phyloP scores from a whole-genome alignment of 2,797 vertebrate genomes.

The Orientallactaga sibirica region DNA sequence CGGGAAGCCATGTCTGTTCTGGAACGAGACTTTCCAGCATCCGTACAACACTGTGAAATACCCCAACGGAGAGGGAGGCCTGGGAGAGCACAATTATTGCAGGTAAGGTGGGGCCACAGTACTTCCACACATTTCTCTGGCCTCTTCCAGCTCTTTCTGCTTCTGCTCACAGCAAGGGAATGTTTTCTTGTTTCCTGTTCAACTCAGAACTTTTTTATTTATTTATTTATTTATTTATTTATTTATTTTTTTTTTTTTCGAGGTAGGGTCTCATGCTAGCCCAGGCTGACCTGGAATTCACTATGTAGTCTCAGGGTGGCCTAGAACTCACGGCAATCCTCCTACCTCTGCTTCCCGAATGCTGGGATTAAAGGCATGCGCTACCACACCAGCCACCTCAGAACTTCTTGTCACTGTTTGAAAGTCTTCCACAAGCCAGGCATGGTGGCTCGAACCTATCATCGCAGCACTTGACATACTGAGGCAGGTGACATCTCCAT shows the following conservation, averaged over 20 bases:
- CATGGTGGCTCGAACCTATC: too few relatives aligned
- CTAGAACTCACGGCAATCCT: too few relatives aligned
- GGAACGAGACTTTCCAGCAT: conserved; percentile 98
- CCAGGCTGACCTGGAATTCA: too few relatives aligned
- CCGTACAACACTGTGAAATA: conserved; percentile 98
- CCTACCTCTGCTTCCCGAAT: too few relatives aligned
- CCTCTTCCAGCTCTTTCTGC: background rate
- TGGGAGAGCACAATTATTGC: conserved; percentile 98
- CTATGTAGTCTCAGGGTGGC: too few relatives aligned
- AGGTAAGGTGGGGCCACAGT: conserved; percentile 88
- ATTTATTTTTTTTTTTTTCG: too few relatives aligned
- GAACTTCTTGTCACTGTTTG: conserved; percentile 39
- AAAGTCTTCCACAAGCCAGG: too few relatives aligned
- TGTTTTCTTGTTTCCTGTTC: background rate
- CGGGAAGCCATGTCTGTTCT: conserved; percentile 97
- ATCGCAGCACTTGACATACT: too few relatives aligned
- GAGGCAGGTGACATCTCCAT: too few relatives aligned
- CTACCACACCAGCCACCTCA: background rate
- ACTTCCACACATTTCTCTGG: background rate
- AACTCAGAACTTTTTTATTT: conserved; percentile 35
- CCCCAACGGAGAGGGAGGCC: conserved; percentile 96
- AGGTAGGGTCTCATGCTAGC: too few relatives aligned
- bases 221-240: too few relatives aligned
- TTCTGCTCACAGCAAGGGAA: background rate
- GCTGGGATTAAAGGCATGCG: too few relatives aligned